Base-by-base conservation (phyloP, 1,140 invertebrate species). In the Cherax destructor region DNA sequence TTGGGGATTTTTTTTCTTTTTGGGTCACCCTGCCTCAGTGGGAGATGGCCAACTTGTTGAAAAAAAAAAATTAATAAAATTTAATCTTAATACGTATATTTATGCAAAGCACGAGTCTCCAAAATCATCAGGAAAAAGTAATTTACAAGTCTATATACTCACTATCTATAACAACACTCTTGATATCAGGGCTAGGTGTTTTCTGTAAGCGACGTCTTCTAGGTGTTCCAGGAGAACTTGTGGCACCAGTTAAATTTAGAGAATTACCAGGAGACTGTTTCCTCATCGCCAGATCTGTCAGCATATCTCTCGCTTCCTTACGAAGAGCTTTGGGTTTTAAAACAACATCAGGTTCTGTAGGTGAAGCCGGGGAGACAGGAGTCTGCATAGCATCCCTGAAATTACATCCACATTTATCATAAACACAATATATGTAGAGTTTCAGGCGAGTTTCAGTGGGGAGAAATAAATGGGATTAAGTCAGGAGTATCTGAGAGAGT, bases 291-390 rank as follows among this genome's bases (percentile, higher is more conserved):
- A 98, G 95, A 94, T 97, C 97, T 94, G 96, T 97, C 13, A 98
- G 94, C 96, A 97, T 97, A 88, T 97, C 97, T 80, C 97, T 96
- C 41, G 97, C 97, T 95, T 98, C 97, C 95, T 97, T 97, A 93
- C 95, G 95, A 95, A 95, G 96, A 11, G 96, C 94, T 93, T 96
- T 95, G 93, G 95, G 95, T 88, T 93, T 93, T 41, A 93, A 93
- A 7, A 93, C 85, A 77, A 92, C 88, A 69, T 94, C 93, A 65
- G 94, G 93, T 93, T 97, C 96, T 18, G 96, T 96, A 0, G 97
- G 97, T 3, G 97, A 97, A 88, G 97, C 95, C 3, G 97, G 96
- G 5, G 97, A 97, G n/a, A 97, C 95, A 0, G 97, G 97, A n/a
- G 97, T 97, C 85, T 97, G 97, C 18, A 96, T 96, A 91, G 96